phyloP scores from a whole-genome alignment of 2,888 invertebrate species.

The Thecocarcelia acutangulata region DNA sequence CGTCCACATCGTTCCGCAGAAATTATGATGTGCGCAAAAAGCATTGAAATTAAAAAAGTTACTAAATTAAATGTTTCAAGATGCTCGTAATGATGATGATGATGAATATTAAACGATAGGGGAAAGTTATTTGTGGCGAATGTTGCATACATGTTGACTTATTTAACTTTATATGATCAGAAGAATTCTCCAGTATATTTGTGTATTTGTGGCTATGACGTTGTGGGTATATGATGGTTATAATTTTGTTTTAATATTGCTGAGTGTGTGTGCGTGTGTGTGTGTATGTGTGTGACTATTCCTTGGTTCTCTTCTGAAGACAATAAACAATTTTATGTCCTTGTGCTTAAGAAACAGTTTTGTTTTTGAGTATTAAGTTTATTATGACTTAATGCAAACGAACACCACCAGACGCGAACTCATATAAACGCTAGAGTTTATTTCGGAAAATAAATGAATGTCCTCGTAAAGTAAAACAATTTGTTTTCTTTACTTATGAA shows the following conservation, averaged over 20 bases:
- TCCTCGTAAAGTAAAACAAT: constrained; percentile 1
- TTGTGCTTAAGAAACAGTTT: constrained; percentile 49
- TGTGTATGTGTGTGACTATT: not conserved
- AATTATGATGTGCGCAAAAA: constrained; percentile 19
- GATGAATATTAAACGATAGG: not conserved
- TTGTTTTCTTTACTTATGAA: constrained; percentile 24
- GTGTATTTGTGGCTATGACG: not conserved
- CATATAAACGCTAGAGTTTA: not conserved
- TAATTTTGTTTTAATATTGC: not conserved
- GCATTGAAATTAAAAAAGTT: constrained; percentile 38
- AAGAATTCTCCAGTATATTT: constrained; percentile 1
- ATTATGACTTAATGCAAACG: constrained; percentile 32
- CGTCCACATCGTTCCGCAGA: not conserved
- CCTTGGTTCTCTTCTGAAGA: constrained; percentile 40
- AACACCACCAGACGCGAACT: constrained; percentile 2
- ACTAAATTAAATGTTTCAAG: constrained; percentile 17
- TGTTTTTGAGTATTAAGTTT: constrained; percentile 51
- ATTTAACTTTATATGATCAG: constrained; percentile 2
- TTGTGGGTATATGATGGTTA: no score
- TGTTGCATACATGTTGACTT: constrained; percentile 20
- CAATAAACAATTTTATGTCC: constrained; percentile 58
- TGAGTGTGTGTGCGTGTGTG: no score
- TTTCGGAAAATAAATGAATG: not conserved
- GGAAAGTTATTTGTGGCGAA: constrained; percentile 14
- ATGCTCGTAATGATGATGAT: constrained; percentile 15